phyloP scores from a whole-genome alignment of 2,113 vertebrate species.

The Burhinus bistriatus region DNA sequence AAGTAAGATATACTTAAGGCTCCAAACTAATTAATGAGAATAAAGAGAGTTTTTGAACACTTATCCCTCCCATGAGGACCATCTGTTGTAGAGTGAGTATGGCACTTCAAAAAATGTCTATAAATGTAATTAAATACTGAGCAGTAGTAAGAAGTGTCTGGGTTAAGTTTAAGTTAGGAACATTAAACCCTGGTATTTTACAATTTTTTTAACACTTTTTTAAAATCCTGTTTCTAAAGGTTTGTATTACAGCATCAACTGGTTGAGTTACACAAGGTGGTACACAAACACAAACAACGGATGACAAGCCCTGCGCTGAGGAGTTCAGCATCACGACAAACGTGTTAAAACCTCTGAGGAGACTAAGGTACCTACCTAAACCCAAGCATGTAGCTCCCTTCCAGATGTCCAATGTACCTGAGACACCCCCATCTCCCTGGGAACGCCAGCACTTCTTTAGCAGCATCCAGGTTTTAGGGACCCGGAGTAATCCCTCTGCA shows the following conservation, averaged over 20 bases:
- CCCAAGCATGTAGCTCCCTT: not conserved
- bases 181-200: not conserved
- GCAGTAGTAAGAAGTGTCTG: not conserved
- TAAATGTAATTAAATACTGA: not conserved
- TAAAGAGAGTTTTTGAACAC: not conserved
- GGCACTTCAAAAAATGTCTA: not conserved
- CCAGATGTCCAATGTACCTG: not conserved
- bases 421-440: not conserved
- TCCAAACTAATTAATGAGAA: not conserved
- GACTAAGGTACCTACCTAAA: not conserved
- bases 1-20: not conserved
- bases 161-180: not conserved
- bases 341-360: not conserved
- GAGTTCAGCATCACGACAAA: not conserved
- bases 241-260: not conserved
- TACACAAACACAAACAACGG: not conserved
- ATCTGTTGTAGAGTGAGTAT: not conserved
- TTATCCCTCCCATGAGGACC: not conserved
- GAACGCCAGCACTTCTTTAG: not conserved
- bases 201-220: not conserved
- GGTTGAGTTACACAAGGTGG: not conserved
- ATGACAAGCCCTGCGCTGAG: not conserved
- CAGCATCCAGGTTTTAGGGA: not conserved
- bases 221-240: not conserved
- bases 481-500: not conserved